These are phyloP conservation scores for Heliconius himera DNA, from an alignment of 1,140 invertebrate species.

Conservation along the genomic window DNA sequence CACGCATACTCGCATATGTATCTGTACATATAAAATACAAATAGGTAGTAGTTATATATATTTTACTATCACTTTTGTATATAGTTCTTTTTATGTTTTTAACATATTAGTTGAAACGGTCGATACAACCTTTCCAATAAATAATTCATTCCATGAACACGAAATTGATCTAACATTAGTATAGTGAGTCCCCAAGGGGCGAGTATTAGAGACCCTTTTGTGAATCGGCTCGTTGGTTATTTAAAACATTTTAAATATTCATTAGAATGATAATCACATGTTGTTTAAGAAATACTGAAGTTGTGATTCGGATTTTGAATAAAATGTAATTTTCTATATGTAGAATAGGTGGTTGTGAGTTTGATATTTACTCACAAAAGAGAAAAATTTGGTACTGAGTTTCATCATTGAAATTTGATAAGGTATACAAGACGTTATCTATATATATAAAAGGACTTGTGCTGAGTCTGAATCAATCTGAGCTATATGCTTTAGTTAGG, in stretches of 20 bases:
- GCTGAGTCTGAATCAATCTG: too few relatives aligned
- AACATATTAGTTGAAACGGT: background rate
- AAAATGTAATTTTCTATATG: background rate
- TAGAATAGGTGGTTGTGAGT: too few relatives aligned
- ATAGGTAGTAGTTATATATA: background rate
- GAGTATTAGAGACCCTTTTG: conserved; percentile 6
- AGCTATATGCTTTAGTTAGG: too few relatives aligned
- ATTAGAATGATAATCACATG: background rate
- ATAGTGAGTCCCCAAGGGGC: background rate
- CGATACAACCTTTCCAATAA: conserved; percentile 5
- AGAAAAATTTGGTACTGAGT: too few relatives aligned
- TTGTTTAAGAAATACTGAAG: background rate
- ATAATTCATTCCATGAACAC: conserved; percentile 2
- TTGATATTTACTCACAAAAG: too few relatives aligned
- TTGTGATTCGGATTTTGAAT: background rate
- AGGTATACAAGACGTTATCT: too few relatives aligned
- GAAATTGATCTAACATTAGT: conserved; percentile 14
- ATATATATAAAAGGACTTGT: too few relatives aligned
- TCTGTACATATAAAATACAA: too few relatives aligned
- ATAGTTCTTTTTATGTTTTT: background rate
- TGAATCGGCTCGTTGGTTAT: conserved; percentile 4
- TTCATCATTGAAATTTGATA: too few relatives aligned
- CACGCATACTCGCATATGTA: too few relatives aligned
- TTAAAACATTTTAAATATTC: conserved; percentile 9
- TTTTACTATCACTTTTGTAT: background rate